Evolutionary conservation across 2,888 invertebrate species (phyloP).

Genomic region (Dicyrtoma fusca): DNA sequence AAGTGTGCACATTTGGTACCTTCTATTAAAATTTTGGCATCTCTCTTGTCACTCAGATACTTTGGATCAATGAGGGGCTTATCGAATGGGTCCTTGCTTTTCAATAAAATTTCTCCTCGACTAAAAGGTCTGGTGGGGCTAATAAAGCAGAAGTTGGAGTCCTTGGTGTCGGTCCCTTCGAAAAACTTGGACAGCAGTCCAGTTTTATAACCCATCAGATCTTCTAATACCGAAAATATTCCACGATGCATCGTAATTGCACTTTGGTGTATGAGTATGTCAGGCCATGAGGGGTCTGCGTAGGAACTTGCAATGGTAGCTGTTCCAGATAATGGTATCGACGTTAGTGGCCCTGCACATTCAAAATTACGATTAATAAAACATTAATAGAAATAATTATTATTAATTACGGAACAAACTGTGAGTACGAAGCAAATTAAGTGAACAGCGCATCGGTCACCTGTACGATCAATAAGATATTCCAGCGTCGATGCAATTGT

Average conservation of each 20-base stretch:
- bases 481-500: not conserved
- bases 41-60: not conserved
- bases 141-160: not conserved
- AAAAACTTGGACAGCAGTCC: not conserved
- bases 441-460: too few species aligned
- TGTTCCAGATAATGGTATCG: not conserved
- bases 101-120: slow-evolving; percentile 4
- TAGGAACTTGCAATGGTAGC: slow-evolving; percentile 7
- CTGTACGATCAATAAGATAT: slow-evolving; percentile 9
- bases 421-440: too few species aligned
- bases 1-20: not conserved
- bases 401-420: too few species aligned
- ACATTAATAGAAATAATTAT: not conserved
- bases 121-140: not conserved
- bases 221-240: not conserved
- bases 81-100: not conserved
- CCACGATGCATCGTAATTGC: not conserved
- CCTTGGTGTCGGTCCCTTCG: not conserved
- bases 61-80: slow-evolving; percentile 2
- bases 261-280: slow-evolving; percentile 1
- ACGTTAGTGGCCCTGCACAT: not conserved
- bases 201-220: slow-evolving; percentile 14
- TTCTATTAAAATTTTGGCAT: not conserved
- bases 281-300: slow-evolving; percentile 13
- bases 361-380: not conserved